phyloP scores from a whole-genome alignment of 2,888 invertebrate species.

The Candidula unifasciata region DNA sequence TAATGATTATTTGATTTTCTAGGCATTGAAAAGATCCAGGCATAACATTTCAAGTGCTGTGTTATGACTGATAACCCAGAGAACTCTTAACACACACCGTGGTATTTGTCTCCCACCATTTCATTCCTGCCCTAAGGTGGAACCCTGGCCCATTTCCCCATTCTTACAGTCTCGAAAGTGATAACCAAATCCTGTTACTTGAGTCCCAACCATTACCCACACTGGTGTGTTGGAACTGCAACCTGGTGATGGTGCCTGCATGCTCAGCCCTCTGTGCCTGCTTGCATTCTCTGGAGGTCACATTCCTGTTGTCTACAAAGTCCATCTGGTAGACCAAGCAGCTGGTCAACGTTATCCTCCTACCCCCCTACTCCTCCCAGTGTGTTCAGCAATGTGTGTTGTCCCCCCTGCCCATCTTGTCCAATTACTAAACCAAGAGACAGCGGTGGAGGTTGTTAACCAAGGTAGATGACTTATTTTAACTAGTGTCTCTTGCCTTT shows the following conservation, averaged over 20 bases:
- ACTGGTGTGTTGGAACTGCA: background rate
- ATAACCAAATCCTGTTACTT: background rate
- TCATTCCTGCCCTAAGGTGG: too few species aligned
- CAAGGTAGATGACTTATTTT: conserved; percentile 42
- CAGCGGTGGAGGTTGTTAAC: conserved; percentile 38
- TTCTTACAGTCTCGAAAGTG: background rate
- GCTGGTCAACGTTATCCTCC: conserved; percentile 12
- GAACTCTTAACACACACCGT: too few species aligned
- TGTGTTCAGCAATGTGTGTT: background rate
- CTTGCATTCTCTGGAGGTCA: background rate
- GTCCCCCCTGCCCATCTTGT: conserved; percentile 6
- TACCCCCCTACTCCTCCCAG: background rate
- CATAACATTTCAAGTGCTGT: background rate
- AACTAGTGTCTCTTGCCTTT: background rate
- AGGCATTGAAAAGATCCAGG: background rate
- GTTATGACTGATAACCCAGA: background rate
- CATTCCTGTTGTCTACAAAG: background rate
- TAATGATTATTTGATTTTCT: background rate
- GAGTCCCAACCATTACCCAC: background rate
- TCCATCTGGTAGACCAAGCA: conserved; percentile 11
- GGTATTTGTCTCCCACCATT: too few species aligned
- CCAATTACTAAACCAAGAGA: conserved; percentile 32
- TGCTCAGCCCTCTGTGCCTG: conserved; percentile 8
- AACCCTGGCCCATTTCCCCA: too few species aligned
- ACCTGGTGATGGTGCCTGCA: background rate